Percentiles rank a stretch among this genome's conserved stretches.
phyloP scores from a whole-genome alignment of 2,888 invertebrate species.

The Lasioglossum zephyrum region DNA sequence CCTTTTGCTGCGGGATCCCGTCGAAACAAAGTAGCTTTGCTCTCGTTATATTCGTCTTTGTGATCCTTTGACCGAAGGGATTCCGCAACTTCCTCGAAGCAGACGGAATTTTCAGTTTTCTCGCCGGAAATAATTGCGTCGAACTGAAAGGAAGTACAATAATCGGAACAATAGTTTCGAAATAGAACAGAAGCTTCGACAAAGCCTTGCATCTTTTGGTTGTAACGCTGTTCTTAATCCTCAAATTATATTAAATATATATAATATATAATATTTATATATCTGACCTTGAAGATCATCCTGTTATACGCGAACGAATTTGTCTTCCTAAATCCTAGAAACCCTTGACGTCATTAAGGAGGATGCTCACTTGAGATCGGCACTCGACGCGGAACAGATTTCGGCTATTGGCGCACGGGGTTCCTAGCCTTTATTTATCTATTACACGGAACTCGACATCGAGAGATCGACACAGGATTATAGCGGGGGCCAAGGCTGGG shows the following conservation, averaged over 20 bases:
- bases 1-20: constrained; percentile 3
- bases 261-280: no score
- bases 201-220: no score
- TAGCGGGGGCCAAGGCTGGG: constrained; percentile 63
- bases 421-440: constrained; percentile 81
- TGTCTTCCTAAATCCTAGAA: constrained; percentile 22
- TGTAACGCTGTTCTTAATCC: no score
- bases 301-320: no score
- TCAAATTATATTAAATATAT: no score
- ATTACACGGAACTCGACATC: constrained; percentile 79
- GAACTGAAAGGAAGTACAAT: background rate
- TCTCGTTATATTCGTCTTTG: constrained; percentile 12
- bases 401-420: constrained; percentile 32
- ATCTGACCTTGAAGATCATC: no score
- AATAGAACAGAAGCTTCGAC: no score
- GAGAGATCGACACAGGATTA: constrained; percentile 76
- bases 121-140: background rate
- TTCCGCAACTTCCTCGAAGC: background rate
- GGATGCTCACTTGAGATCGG: constrained; percentile 57
- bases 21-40: constrained; percentile 18
- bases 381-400: constrained; percentile 56
- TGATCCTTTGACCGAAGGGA: constrained; percentile 8
- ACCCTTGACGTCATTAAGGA: constrained; percentile 41
- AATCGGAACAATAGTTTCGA: no score
- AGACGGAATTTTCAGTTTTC: background rate